phyloP scores from a whole-genome alignment of 1,140 invertebrate species.

The Theocolax elegans region DNA sequence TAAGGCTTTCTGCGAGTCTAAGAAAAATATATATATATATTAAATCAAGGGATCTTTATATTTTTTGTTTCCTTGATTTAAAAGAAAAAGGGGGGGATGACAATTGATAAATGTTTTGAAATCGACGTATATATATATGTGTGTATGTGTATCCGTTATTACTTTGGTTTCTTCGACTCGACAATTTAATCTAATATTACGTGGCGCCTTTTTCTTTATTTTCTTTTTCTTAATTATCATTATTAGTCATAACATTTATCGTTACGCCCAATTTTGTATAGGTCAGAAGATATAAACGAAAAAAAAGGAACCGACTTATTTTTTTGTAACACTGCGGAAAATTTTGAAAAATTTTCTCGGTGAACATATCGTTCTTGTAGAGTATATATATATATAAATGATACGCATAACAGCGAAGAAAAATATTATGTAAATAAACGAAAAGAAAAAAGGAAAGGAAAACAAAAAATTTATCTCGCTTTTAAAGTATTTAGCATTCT shows the following conservation, averaged over 20 bases:
- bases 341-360: constrained; percentile 2
- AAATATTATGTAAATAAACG: constrained; percentile 34
- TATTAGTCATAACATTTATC: too few species aligned
- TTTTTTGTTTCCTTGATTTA: not conserved
- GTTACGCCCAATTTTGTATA: too few species aligned
- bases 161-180: too few species aligned
- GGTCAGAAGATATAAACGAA: too few species aligned
- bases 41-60: not conserved
- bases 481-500: constrained; percentile 33
- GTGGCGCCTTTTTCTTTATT: too few species aligned
- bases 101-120: constrained; percentile 14
- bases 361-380: constrained; percentile 9
- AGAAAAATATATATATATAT: constrained; percentile 2
- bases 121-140: too few species aligned
- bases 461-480: constrained; percentile 5
- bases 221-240: too few species aligned
- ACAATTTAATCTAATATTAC: too few species aligned
- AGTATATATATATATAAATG: constrained; percentile 19
- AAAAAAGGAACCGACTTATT: too few species aligned
- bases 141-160: too few species aligned
- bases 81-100: not conserved
- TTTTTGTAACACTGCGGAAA: constrained; percentile 20
- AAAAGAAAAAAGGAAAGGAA: constrained; percentile 27
- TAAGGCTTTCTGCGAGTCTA: not conserved
- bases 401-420: constrained; percentile 25